Base-by-base conservation (phyloP, 2,113 vertebrate species). In the Brachyhypopomus gauderio region DNA sequence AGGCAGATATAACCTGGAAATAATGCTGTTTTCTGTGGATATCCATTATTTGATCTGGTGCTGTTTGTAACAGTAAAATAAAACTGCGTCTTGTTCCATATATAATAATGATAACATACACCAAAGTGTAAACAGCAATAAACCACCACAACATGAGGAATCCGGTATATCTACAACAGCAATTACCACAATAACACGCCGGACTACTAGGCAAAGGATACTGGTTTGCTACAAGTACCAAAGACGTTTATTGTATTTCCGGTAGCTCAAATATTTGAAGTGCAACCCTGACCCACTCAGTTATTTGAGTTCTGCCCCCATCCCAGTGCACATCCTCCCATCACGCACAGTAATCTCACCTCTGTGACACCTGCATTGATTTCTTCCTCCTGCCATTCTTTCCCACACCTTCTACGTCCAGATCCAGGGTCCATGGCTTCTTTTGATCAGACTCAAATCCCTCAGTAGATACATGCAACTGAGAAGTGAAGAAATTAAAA, bases 281-380 rank as follows among this genome's bases (percentile, higher is more conserved):
- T 22, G 60, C 8, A 38, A 62, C 59, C 34, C 16, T 63, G 4
- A 17, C 34, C 22, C 19, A 64, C 16, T 64, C 60, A 64, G 2
- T 69, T 48, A 6, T 36, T 41, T 4, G 71, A 17, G 25, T 71
- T 25, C 14, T 60, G 14, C 58, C 9, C 41, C 25, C 45, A 34
- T 64, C 34, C 45, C 22, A 11, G n/a, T 17, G 14, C 14, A 41
- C 48, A 70, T 78, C 64, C 58, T 58, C 20, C 22, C 23, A 62
- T 70, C 60, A 25, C 22, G 34, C 62, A 58, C 34, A 38, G 19
- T 79, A 38, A 69, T 48, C 60, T 25, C 56, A 79, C 56, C 78
- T 69, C 58, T 62, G 36, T 79, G 69, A 63, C 56, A 72, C 27
- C 22, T 62, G 17, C 62, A 71, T 59, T 79, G 66, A 79, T 79